Evolutionary conservation across 2,888 invertebrate genomes (phyloP).

Genomic region (Serripes groenlandicus): DNA sequence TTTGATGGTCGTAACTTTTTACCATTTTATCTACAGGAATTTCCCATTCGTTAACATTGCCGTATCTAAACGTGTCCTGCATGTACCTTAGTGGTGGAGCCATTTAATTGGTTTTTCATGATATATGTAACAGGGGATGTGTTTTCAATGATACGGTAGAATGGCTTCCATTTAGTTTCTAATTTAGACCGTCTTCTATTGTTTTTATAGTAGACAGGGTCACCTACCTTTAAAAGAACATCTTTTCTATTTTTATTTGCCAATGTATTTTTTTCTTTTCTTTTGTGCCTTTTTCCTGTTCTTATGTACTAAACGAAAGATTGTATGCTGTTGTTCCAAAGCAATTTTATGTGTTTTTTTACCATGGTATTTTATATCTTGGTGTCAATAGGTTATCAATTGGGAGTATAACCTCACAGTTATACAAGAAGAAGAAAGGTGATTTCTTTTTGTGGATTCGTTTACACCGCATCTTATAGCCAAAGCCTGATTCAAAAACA

Average conservation of each 20-base stretch:
- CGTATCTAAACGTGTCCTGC: slow-evolving; percentile 36
- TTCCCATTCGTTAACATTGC: slow-evolving; percentile 35
- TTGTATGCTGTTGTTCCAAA: slow-evolving; percentile 59
- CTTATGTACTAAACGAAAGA: slow-evolving; percentile 39
- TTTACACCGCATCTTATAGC: slow-evolving; percentile 54
- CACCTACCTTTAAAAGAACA: slow-evolving; percentile 47
- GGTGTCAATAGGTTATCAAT: slow-evolving; percentile 60
- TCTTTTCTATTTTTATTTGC: slow-evolving; percentile 45
- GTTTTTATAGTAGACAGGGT: slow-evolving; percentile 58
- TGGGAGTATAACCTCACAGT: slow-evolving; percentile 56
- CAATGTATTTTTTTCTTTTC: slow-evolving; percentile 53
- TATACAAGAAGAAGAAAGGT: slow-evolving; percentile 58
- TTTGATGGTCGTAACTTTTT: slow-evolving; percentile 20
- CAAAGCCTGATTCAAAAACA: slow-evolving; percentile 54
- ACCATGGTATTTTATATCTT: slow-evolving; percentile 46
- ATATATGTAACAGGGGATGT: slow-evolving; percentile 36
- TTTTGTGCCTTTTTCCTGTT: slow-evolving; percentile 47
- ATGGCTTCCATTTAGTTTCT: slow-evolving; percentile 59
- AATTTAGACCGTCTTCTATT: slow-evolving; percentile 48
- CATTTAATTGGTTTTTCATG: slow-evolving; percentile 52
- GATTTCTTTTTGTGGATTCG: slow-evolving; percentile 45
- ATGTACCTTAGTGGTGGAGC: slow-evolving; percentile 30
- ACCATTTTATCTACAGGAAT: slow-evolving; percentile 1
- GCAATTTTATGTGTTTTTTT: slow-evolving; percentile 59
- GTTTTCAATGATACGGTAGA: slow-evolving; percentile 56